Conservation (phyloP, 2,113 vertebrate species). For the Rhizomys pruinosus region DNA sequence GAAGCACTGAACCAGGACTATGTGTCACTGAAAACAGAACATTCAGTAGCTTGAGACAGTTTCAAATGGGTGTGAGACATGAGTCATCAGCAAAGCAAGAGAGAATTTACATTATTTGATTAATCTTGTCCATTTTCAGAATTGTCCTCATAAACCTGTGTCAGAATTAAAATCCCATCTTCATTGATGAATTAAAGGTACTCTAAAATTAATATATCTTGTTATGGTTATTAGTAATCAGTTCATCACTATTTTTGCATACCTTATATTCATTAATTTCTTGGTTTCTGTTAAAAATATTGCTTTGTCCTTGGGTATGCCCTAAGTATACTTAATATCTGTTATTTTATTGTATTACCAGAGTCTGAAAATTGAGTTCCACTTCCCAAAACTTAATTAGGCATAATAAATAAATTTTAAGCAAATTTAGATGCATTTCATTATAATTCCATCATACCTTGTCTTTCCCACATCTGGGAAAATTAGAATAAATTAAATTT, state of each 20-base stretch:
- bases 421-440: constrained; percentile 45
- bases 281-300: neutral
- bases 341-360: constrained; percentile 54
- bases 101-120: constrained; percentile 24
- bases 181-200: constrained; percentile 13
- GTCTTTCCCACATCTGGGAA: constrained; percentile 5
- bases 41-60: neutral
- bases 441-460: constrained; percentile 31
- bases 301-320: constrained; percentile 11
- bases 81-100: neutral
- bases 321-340: neutral
- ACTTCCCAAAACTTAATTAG: constrained; percentile 57
- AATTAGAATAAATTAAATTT: constrained; percentile 5
- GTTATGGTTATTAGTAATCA: constrained; percentile 46
- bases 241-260: constrained; percentile 29
- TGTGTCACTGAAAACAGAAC: neutral
- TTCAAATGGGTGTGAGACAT: neutral
- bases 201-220: constrained; percentile 43
- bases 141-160: neutral
- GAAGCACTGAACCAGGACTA: neutral
- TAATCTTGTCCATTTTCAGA: neutral
- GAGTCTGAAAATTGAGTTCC: constrained; percentile 58
- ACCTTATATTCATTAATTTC: constrained; percentile 51
- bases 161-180: constrained; percentile 28
- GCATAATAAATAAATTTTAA: constrained; percentile 46